Base-by-base conservation (phyloP, 2,113 vertebrate genomes). In the Chionomys nivalis region DNA sequence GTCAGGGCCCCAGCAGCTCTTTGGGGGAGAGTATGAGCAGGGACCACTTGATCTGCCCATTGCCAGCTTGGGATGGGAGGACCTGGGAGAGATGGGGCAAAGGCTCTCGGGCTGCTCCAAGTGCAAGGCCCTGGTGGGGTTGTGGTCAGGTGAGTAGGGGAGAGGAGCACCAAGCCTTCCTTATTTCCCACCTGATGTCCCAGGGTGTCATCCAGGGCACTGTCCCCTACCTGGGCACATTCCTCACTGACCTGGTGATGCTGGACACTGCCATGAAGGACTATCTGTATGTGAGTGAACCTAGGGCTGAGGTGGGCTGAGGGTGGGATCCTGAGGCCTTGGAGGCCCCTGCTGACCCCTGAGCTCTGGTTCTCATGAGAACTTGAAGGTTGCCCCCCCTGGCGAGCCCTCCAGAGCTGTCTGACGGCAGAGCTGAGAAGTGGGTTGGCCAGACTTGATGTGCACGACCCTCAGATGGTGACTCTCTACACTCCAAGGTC, bases 261-360 rank as follows among this genome's bases (percentile, higher is more conserved):
- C 99, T 99, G 98, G 99, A 99, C 98, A 99, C 99, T 0, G 99
- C 99, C 82, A 99, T 99, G 99, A 99, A 99, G 98, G 99, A 99
- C 96, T 99, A 99, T 96, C 98, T 99, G 68, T 99, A 99, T 68
- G 99, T 99, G 94, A 91, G 99, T 97, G 89, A 39, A 65, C 81
- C 7, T 23, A 0, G 19, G 70, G 16, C 36, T 17, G 0, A 47
- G 91, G 17, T 3, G 44, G 28, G 12, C 5, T 14, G 82, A 23
- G 36, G 75, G 65, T 0, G 0, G 61, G 42, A 6, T 31, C 23
- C 76, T 2, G 9, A n/a, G 49, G 13, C 31, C 23, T 1, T 0
- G 44, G 83, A 39, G 33, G 6, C 39, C 24, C 52, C 78, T n/a
- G 0, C 7, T 1, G 39, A 66, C 68, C 63, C 75, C 61, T 9